Conservation (phyloP, 2,113 vertebrate genomes). For the Lipophrys pholis region DNA sequence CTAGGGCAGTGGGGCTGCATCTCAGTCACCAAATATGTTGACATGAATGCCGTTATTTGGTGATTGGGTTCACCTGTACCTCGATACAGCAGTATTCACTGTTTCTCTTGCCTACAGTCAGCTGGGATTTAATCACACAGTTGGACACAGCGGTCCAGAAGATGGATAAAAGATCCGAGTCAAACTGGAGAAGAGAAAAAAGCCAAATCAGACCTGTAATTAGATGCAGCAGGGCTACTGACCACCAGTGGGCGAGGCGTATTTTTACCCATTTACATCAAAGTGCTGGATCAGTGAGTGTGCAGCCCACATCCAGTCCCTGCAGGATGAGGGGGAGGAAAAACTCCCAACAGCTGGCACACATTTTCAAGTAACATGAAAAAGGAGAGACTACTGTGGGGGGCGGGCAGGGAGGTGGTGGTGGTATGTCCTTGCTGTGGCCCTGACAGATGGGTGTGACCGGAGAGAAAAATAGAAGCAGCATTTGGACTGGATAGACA, state of each 20-base stretch:
- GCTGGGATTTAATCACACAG: too few species aligned
- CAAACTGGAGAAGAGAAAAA: background rate
- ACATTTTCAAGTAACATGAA: slow-evolving; percentile 49
- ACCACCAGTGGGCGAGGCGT: background rate
- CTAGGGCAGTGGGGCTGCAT: too few species aligned
- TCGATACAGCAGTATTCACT: too few species aligned
- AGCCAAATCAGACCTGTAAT: background rate
- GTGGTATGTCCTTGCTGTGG: slow-evolving; percentile 59
- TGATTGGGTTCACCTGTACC: too few species aligned
- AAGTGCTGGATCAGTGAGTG: background rate
- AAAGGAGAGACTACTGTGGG: slow-evolving; percentile 44
- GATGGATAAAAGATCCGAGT: background rate
- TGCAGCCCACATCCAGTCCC: slow-evolving; percentile 24
- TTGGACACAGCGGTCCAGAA: too few species aligned
- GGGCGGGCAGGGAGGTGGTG: slow-evolving; percentile 41
- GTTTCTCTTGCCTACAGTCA: too few species aligned
- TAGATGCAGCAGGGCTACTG: background rate
- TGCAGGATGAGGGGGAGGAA: slow-evolving; percentile 18
- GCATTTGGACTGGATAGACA: slow-evolving; percentile 75
- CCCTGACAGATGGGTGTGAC: slow-evolving; percentile 75
- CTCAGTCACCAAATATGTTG: too few species aligned
- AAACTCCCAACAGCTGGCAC: slow-evolving; percentile 65
- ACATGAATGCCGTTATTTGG: too few species aligned
- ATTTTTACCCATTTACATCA: slow-evolving; percentile 8
- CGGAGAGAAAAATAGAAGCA: slow-evolving; percentile 76